Evolutionary conservation across 1,140 invertebrate genomes (phyloP), one percentile per base, ranked within the genome.

Genomic region (Drosophila punjabiensis): DNA sequence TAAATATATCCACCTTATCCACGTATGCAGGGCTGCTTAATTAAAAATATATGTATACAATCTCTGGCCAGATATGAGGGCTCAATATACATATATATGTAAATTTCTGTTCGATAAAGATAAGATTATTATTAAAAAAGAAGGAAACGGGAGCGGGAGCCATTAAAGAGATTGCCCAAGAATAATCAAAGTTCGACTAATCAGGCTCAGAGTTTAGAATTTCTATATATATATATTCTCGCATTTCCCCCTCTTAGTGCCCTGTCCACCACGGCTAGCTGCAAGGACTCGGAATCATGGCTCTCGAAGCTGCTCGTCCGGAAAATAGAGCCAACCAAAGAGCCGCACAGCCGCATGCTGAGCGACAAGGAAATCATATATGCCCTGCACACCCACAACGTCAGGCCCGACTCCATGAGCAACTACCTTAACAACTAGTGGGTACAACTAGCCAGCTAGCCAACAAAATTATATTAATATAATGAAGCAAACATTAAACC

Each of bases 361-460:
- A 98, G 98, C 79, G 97, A 98, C 93, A 98, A 98, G 94, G 98
- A 99, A 94, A 95, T 97, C 33, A 97, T 99, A 82, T 99, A 98
- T 94, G 97, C 98, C 74, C 94, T 99, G 35, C 97, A 99, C 93
- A 98, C 98, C 63, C 98, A 99, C 93, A 98, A 98, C 93, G 97
- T 99, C 43, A 96, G 97, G 85, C 97, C 98, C 52, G 97, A 98
- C 93, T 96, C 95, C 24, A 96, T 96, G 90, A 95, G 97, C 81
- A 95, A 96, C 93, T 99, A 99, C 93, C 94, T 99, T 59, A 95
- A 96, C 81, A 98, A 98, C 93, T 98, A 98, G 98, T 99, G 95
- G 96, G 97, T 96, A 11, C 6, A 20, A 37, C 10, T 47, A 6
- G 7, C 1, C 1, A 53, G 18, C 1, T 11, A 28, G 18, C 13